Evolutionary conservation across 2,797 vertebrate species (phyloP).

Genomic region (Gastrophryne carolinensis): DNA sequence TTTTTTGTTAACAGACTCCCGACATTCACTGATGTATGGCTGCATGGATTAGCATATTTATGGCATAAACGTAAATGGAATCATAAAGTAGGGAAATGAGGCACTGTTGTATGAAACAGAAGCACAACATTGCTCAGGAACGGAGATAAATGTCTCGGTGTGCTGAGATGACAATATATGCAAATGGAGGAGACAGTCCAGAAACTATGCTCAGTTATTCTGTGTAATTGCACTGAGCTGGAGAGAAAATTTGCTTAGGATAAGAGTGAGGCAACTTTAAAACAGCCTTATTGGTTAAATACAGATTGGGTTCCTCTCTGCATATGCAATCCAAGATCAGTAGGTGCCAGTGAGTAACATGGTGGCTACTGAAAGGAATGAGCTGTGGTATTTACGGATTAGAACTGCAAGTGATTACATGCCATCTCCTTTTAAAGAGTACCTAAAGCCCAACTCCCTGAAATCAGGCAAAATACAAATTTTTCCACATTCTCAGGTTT

Average conservation of each 20-base stretch:
- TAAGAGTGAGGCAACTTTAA: not conserved
- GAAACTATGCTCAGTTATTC: slow-evolving; percentile 9
- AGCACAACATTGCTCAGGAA: slow-evolving; percentile 37
- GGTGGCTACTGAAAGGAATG: no score
- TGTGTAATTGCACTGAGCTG: not conserved
- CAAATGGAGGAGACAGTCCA: slow-evolving; percentile 18
- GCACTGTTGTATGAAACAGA: slow-evolving; percentile 25
- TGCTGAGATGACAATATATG: slow-evolving; percentile 43
- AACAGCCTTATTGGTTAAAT: no score
- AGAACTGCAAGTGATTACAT: no score
- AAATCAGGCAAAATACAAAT: no score
- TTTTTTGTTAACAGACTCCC: slow-evolving; percentile 5
- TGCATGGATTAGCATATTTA: not conserved
- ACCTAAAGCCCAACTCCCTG: no score
- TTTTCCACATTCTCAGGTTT: no score
- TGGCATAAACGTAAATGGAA: not conserved
- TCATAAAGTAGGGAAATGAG: slow-evolving; percentile 3
- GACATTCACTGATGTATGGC: not conserved
- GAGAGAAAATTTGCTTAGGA: not conserved
- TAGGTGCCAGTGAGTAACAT: no score
- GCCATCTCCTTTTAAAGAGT: no score
- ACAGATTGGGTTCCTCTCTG: no score
- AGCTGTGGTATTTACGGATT: no score
- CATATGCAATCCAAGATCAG: no score
- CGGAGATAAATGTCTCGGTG: slow-evolving; percentile 31